phyloP scores from a whole-genome alignment of 2,888 invertebrate genomes.

The Latrodectus elegans region DNA sequence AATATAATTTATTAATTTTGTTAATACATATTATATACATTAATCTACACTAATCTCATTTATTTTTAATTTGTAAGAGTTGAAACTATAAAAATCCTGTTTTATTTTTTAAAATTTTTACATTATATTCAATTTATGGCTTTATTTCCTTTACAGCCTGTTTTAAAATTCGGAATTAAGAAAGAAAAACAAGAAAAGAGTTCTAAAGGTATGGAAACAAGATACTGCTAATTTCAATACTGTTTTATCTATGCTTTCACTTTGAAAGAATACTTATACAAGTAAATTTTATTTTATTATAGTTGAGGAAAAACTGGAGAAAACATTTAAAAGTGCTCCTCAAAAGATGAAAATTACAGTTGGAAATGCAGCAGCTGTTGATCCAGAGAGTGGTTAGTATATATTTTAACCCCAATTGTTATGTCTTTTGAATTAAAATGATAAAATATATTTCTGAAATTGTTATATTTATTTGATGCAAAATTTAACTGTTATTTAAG shows the following conservation, averaged over 20 bases:
- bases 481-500: no score
- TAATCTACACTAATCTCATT: no score
- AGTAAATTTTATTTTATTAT: background rate
- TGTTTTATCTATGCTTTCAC: background rate
- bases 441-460: no score
- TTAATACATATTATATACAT: no score
- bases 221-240: background rate
- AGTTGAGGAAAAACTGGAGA: background rate
- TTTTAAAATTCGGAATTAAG: slow-evolving; percentile 52
- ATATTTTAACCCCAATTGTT: no score
- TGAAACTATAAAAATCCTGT: no score
- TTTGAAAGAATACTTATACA: background rate
- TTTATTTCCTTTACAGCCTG: slow-evolving; percentile 25
- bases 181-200: slow-evolving; percentile 16
- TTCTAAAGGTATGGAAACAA: slow-evolving; percentile 26
- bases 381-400: slow-evolving; percentile 84
- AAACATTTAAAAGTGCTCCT: slow-evolving; percentile 74
- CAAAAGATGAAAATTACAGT: slow-evolving; percentile 81
- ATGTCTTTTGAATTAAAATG: no score
- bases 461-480: no score
- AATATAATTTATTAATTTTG: no score
- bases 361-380: slow-evolving; percentile 89
- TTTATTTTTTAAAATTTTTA: no score
- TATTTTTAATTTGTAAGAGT: no score
- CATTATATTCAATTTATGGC: no score